Evolutionary conservation across 2,797 vertebrate genomes (phyloP).

Genomic region (Austrolebias charrua): DNA sequence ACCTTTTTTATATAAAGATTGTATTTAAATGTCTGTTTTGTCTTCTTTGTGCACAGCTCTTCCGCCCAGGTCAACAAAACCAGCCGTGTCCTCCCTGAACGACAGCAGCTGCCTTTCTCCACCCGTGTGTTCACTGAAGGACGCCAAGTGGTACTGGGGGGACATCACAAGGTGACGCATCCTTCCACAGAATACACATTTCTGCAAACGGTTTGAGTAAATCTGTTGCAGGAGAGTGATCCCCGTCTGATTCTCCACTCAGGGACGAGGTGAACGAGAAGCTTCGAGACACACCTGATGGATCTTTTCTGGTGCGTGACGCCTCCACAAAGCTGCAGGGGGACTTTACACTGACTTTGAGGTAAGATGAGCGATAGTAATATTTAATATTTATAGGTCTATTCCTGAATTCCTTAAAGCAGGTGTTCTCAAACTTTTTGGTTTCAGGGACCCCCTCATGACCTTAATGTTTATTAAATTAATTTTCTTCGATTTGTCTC

Average conservation of each 20-base stretch:
- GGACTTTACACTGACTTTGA: conserved; percentile 92
- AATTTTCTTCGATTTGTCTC: too few species aligned
- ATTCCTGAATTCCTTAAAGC: too few species aligned
- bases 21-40: background rate
- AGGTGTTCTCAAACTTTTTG: too few species aligned
- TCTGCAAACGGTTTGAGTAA: background rate
- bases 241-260: conserved; percentile 17
- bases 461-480: too few species aligned
- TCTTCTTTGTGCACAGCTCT: conserved; percentile 78
- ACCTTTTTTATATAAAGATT: background rate
- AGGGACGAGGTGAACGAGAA: conserved; percentile 97
- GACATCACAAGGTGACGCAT: conserved; percentile 89
- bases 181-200: background rate
- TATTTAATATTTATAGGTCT: too few species aligned
- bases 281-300: conserved; percentile 90
- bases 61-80: conserved; percentile 90
- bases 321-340: conserved; percentile 94
- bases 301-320: conserved; percentile 94
- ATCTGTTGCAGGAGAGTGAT: background rate
- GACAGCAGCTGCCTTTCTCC: conserved; percentile 77
- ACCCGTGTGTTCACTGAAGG: conserved; percentile 82
- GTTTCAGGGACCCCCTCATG: too few species aligned
- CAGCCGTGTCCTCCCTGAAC: conserved; percentile 81
- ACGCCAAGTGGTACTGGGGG: conserved; percentile 98
- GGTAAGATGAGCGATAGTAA: conserved; percentile 69